These are phyloP conservation scores for Halocaridina rubra DNA, from an alignment of 2,888 invertebrate species.

Conservation along the genomic window DNA sequence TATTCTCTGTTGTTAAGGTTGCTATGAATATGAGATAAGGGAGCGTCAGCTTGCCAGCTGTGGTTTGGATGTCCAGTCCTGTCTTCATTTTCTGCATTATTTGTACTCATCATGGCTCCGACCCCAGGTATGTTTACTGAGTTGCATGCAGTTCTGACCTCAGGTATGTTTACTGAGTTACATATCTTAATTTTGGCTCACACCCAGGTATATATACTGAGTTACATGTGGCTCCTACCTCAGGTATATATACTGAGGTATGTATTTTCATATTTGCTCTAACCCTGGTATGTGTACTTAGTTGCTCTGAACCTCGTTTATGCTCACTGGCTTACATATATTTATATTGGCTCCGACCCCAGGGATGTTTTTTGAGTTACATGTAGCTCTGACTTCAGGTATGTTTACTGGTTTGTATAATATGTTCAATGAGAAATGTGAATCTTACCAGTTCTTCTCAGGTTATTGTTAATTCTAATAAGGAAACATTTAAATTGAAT, in stretches of 20 bases:
- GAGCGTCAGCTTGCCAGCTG: slow-evolving; percentile 70
- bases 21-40: slow-evolving; percentile 59
- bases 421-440: too few species aligned
- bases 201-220: too few species aligned
- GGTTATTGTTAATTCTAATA: too few species aligned
- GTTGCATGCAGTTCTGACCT: slow-evolving; percentile 15
- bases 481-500: too few species aligned
- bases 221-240: background rate
- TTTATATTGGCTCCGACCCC: too few species aligned
- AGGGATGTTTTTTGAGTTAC: too few species aligned
- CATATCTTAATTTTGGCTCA: too few species aligned
- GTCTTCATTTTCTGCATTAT: slow-evolving; percentile 90
- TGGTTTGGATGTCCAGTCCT: slow-evolving; percentile 90
- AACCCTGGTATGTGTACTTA: background rate
- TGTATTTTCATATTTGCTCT: background rate
- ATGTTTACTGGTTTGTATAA: too few species aligned
- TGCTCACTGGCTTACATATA: background rate
- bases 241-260: slow-evolving; percentile 7
- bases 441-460: too few species aligned
- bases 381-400: too few species aligned
- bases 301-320: background rate
- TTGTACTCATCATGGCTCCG: slow-evolving; percentile 83
- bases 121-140: slow-evolving; percentile 70
- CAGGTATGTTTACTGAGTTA: background rate
- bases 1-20: too few species aligned